Conservation (phyloP, 2,113 vertebrate genomes). For the Melanerpes aurifrons region DNA sequence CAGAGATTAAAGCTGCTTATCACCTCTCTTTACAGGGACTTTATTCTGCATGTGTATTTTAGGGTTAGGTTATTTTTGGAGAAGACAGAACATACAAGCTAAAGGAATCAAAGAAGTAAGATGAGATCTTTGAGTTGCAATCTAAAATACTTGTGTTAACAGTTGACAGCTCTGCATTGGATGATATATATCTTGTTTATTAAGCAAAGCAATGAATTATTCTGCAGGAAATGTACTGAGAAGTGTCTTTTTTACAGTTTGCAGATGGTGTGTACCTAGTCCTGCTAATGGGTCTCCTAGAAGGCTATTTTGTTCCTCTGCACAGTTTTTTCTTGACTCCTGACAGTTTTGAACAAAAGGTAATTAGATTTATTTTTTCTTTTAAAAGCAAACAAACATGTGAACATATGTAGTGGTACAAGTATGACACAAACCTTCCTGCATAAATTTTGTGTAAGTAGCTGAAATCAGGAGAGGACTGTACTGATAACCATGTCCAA, state of each 20-base stretch:
- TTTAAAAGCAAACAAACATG: background rate
- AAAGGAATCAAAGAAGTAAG: background rate
- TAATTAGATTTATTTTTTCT: constrained; percentile 60
- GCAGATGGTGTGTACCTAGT: constrained; percentile 98
- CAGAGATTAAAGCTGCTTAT: background rate
- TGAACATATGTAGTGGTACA: background rate
- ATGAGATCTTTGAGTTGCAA: background rate
- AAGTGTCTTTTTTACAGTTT: constrained; percentile 80
- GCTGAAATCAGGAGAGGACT: background rate
- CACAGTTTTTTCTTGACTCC: constrained; percentile 98
- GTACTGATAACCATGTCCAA: background rate
- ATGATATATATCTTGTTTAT: background rate
- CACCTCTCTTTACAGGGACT: background rate
- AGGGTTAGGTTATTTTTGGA: background rate
- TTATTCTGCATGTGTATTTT: background rate
- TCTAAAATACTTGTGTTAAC: background rate
- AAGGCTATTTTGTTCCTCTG: constrained; percentile 95
- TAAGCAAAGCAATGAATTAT: background rate
- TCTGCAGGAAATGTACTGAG: background rate
- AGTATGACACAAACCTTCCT: background rate
- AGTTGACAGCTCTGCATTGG: background rate
- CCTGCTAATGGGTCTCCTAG: constrained; percentile 94
- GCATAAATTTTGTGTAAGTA: background rate
- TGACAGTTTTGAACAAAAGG: constrained; percentile 98
- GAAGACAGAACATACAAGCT: background rate